These are phyloP conservation scores for Philereme transversata DNA, from an alignment of 2,888 invertebrate genomes.

Conservation along the genomic window DNA sequence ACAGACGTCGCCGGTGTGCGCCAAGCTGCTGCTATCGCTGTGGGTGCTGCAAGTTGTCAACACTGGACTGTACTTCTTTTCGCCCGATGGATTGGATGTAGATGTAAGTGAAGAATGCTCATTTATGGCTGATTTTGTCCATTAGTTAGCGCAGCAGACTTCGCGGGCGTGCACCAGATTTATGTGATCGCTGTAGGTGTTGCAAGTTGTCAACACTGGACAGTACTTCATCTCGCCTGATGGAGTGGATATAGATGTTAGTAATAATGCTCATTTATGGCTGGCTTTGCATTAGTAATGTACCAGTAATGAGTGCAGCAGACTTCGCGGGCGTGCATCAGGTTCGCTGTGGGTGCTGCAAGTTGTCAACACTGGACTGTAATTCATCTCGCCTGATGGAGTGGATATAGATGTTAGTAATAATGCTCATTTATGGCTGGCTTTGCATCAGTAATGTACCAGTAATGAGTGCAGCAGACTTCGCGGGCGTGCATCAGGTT, in stretches of 20 bases:
- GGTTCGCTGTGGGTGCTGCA: slow-evolving; percentile 92
- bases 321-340: slow-evolving; percentile 90
- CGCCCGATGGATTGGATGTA: slow-evolving; percentile 68
- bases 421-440: background rate
- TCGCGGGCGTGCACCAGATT: too few species aligned
- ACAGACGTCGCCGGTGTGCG: slow-evolving; percentile 92
- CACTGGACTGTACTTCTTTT: slow-evolving; percentile 80
- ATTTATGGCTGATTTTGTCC: background rate
- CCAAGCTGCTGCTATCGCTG: slow-evolving; percentile 88
- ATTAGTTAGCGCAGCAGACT: background rate
- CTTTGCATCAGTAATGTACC: slow-evolving; percentile 71
- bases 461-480: slow-evolving; percentile 97
- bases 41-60: slow-evolving; percentile 90
- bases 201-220: too few species aligned
- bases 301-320: slow-evolving; percentile 95
- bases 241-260: too few species aligned
- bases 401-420: slow-evolving; percentile 80
- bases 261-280: too few species aligned
- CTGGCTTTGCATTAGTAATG: too few species aligned
- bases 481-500: slow-evolving; percentile 89
- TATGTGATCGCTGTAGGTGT: too few species aligned
- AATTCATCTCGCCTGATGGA: slow-evolving; percentile 71
- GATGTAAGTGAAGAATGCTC: slow-evolving; percentile 70
- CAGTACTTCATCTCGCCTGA: too few species aligned
- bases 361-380: slow-evolving; percentile 84